Conservation (phyloP, 2,113 vertebrate species). For the Pelusios castaneus region DNA sequence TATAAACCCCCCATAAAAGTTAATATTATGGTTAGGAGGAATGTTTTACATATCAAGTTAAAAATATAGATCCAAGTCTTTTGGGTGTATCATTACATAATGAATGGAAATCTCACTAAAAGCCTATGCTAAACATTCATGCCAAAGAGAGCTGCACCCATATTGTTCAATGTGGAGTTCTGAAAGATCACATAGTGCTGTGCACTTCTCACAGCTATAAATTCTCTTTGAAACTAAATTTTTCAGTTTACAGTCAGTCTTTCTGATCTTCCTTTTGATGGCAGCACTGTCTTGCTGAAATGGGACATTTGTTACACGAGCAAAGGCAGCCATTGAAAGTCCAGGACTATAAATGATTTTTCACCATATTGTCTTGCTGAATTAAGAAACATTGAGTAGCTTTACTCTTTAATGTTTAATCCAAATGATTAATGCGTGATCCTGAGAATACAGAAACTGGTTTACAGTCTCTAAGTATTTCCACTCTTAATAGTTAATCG, state of each 20-base stretch:
- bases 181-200: slow-evolving; percentile 14
- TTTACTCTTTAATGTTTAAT: slow-evolving; percentile 1
- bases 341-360: neutral
- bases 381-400: slow-evolving; percentile 21
- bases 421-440: neutral
- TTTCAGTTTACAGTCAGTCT: neutral
- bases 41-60: slow-evolving; percentile 30
- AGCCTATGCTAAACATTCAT: neutral
- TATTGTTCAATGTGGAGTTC: neutral
- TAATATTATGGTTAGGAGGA: slow-evolving; percentile 34
- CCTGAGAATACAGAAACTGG: neutral
- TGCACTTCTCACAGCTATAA: slow-evolving; percentile 12
- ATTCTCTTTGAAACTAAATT: neutral
- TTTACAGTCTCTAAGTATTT: neutral
- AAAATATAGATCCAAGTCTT: slow-evolving; percentile 28
- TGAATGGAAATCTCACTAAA: slow-evolving; percentile 48
- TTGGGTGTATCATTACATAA: neutral
- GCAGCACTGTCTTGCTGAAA: slow-evolving; percentile 63
- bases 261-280: slow-evolving; percentile 66
- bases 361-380: neutral
- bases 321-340: neutral
- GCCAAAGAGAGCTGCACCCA: neutral
- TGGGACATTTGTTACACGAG: neutral
- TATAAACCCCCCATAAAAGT: slow-evolving; percentile 25
- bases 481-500: slow-evolving; percentile 19